These are phyloP conservation scores for Salpingus planirostris DNA, from an alignment of 2,888 invertebrate species.

Conservation along the genomic window DNA sequence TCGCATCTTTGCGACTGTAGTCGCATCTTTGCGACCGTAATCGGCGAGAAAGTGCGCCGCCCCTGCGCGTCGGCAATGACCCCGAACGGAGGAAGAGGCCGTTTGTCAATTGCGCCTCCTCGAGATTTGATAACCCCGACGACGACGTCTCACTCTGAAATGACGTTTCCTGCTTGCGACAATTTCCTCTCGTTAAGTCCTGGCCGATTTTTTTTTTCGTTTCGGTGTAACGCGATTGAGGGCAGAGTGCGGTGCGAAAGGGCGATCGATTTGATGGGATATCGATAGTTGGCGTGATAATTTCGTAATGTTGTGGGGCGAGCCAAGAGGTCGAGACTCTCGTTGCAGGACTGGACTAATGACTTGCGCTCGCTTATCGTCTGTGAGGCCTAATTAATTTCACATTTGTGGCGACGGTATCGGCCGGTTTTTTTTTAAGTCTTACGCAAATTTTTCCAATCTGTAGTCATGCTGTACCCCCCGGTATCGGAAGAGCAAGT, in stretches of 20 bases:
- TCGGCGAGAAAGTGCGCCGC: slow-evolving; percentile 4
- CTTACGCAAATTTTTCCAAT: too few relatives aligned
- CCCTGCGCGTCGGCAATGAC: too few relatives aligned
- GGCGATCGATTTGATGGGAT: slow-evolving; percentile 11
- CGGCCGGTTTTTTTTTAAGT: too few relatives aligned
- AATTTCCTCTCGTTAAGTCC: slow-evolving; percentile 18
- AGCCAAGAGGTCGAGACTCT: slow-evolving; percentile 8
- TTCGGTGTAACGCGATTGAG: too few relatives aligned
- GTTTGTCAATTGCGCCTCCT: slow-evolving; percentile 14
- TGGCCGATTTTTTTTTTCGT: too few relatives aligned
- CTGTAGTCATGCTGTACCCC: too few relatives aligned
- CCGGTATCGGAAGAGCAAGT: too few relatives aligned
- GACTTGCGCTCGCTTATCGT: slow-evolving; percentile 13
- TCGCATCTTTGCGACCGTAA: neutral
- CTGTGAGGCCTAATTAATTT: slow-evolving; percentile 11
- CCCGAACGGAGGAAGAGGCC: slow-evolving; percentile 10
- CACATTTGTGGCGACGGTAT: slow-evolving; percentile 9
- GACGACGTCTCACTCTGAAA: too few relatives aligned
- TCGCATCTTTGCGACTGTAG: too few relatives aligned
- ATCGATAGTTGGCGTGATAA: too few relatives aligned
- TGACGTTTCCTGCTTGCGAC: slow-evolving; percentile 25
- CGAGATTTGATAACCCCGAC: slow-evolving; percentile 23
- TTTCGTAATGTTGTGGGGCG: slow-evolving; percentile 2
- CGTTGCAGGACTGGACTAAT: slow-evolving; percentile 11
- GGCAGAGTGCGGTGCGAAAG: slow-evolving; percentile 9